Conservation (phyloP, 2,888 invertebrate genomes). For the Syrphus vitripennis region DNA sequence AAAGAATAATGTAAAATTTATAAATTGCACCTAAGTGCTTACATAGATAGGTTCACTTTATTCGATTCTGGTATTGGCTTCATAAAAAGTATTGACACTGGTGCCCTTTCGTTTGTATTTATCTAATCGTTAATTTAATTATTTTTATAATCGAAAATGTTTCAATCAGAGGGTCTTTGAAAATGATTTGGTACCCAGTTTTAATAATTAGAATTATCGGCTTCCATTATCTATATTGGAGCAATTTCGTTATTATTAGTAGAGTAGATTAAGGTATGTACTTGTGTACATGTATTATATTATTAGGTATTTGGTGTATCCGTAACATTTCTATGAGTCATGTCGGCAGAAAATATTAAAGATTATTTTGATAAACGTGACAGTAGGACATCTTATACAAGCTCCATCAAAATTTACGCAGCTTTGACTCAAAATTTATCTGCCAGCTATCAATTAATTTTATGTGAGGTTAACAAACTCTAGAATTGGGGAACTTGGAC, state of each 20-base stretch:
- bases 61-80: background rate
- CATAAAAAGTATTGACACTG: conserved; percentile 1
- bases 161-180: conserved; percentile 35
- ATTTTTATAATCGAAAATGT: conserved; percentile 37
- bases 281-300: no score
- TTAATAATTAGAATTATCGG: conserved; percentile 46
- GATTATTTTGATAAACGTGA: no score
- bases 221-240: background rate
- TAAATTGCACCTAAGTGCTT: background rate
- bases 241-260: background rate
- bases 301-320: no score
- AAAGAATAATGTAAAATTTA: background rate
- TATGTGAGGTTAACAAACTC: no score
- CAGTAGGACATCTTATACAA: no score
- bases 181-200: conserved; percentile 18
- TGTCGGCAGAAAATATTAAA: no score
- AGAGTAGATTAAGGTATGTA: background rate
- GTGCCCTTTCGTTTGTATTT: background rate
- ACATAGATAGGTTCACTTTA: background rate
- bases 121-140: conserved; percentile 56
- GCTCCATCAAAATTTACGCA: no score
- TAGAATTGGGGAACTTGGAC: no score
- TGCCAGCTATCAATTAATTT: no score
- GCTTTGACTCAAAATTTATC: no score
- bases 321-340: no score